Percentiles rank a stretch among this genome's conserved stretches.
These are phyloP conservation scores for Andrena trimmerana DNA, from an alignment of 2,888 invertebrate species.

Conservation along the genomic window DNA sequence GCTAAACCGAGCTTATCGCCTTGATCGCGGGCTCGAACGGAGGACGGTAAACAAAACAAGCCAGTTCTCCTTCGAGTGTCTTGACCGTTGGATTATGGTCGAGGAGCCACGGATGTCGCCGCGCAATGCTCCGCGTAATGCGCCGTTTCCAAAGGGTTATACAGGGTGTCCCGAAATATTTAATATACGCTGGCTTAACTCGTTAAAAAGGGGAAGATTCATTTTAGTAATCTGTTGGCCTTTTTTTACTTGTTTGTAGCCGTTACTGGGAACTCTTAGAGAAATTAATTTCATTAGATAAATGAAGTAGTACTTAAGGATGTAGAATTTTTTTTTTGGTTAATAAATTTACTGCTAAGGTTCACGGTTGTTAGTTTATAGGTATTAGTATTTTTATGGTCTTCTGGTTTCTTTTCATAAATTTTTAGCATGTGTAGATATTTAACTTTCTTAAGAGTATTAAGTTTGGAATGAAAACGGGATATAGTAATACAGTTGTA, in stretches of 20 bases:
- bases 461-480: no score
- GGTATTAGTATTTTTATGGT: background rate
- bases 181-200: no score
- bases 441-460: background rate
- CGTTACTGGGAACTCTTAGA: no score
- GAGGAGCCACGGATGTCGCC: background rate
- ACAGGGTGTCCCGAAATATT: background rate
- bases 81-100: slow-evolving; percentile 17
- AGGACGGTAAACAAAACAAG: slow-evolving; percentile 33
- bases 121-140: slow-evolving; percentile 1
- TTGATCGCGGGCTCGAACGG: slow-evolving; percentile 24
- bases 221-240: background rate
- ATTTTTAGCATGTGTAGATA: background rate
- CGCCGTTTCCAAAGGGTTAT: background rate
- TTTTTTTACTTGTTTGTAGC: background rate
- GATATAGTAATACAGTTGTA: background rate
- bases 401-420: background rate
- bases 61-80: slow-evolving; percentile 18
- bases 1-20: slow-evolving; percentile 47
- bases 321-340: no score
- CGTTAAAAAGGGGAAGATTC: no score
- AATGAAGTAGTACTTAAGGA: no score
- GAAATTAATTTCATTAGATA: no score
- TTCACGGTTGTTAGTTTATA: no score
- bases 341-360: no score